Evolutionary conservation across 1,140 invertebrate genomes (phyloP), one percentile per base, ranked within the genome.

Genomic region (Drosophila ironensis): DNA sequence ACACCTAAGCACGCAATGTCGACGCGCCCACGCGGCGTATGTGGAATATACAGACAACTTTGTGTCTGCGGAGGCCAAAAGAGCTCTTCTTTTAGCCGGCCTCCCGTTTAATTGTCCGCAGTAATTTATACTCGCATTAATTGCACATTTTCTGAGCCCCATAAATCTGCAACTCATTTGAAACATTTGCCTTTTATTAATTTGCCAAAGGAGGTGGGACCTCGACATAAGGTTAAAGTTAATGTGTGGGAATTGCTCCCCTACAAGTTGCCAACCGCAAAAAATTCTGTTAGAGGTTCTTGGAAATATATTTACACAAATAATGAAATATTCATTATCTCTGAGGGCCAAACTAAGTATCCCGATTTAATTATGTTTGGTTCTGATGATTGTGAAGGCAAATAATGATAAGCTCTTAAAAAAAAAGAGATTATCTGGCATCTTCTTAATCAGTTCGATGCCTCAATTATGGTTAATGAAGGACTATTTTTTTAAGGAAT

Each of bases 101-200:
- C 56, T 47, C 24, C 42, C 56, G 16, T 63, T 63, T 63, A 63
- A 63, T 63, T 63, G 59, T 63, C 35, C 19, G 38, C 35, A 35
- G 48, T 72, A 72, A 72, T 72, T 72, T 72, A 72, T 72, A 63
- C 69, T 44, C 67, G 44, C 56, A 72, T 72, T 72, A 72, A 72
- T 72, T 72, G 69, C 57, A 72, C 67, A 61, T 72, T 72, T 71
- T 63, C 56, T 48, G 71, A 72, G 48, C 67, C 56, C 67, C 67
- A 72, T 72, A 72, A 72, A 72, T 72, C 57, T 72, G 20, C 50
- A 40, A 56, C 48, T 52, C 67, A 38, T 47, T 63, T 52, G 28
- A 48, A 63, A 40, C 56, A 71, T 54, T 72, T 54, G 40, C 46
- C 30, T 60, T 69, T 48, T 71, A 48, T 51, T 50, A 50, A 70